These are phyloP conservation scores for Dolomedes plantarius DNA, from an alignment of 2,888 invertebrate species.

Conservation along the genomic window DNA sequence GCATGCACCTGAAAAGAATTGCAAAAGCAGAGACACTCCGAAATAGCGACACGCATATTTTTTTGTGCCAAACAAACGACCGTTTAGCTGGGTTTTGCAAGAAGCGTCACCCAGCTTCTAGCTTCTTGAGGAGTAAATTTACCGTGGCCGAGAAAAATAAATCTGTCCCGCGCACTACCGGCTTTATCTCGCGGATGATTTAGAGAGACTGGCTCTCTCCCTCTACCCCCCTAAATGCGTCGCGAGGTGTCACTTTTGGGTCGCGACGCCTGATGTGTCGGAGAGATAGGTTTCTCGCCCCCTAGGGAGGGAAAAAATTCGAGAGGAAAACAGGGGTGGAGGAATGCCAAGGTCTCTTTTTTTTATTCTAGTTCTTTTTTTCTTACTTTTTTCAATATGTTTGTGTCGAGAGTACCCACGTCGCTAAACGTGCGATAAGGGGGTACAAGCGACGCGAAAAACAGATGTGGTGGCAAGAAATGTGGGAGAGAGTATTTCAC, in stretches of 20 bases:
- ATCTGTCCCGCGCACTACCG: conserved; percentile 13
- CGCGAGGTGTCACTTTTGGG: conserved; percentile 50
- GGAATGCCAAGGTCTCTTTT: conserved; percentile 13
- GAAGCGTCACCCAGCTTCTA: not conserved
- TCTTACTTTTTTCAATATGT: not conserved
- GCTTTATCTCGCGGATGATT: conserved; percentile 30
- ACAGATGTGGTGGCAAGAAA: conserved; percentile 11
- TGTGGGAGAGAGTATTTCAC: not conserved
- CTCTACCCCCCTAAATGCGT: conserved; percentile 17
- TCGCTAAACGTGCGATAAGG: conserved; percentile 8
- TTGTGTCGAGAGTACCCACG: conserved; percentile 5
- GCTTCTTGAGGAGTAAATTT: conserved; percentile 36
- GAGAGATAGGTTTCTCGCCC: conserved; percentile 43
- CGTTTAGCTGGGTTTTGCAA: not conserved
- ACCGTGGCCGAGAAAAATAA: conserved; percentile 44
- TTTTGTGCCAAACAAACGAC: not conserved
- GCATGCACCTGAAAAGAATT: conserved; percentile 1
- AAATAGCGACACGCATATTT: not conserved
- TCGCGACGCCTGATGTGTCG: conserved; percentile 30
- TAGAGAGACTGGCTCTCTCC: conserved; percentile 10
- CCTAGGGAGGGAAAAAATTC: not conserved
- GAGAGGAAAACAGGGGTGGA: conserved; percentile 22
- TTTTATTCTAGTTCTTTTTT: not conserved
- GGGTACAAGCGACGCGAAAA: not conserved
- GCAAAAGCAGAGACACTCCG: not conserved